Base-by-base conservation (phyloP, 2,888 invertebrate species). In the Poecilobothrus nobilitatus region DNA sequence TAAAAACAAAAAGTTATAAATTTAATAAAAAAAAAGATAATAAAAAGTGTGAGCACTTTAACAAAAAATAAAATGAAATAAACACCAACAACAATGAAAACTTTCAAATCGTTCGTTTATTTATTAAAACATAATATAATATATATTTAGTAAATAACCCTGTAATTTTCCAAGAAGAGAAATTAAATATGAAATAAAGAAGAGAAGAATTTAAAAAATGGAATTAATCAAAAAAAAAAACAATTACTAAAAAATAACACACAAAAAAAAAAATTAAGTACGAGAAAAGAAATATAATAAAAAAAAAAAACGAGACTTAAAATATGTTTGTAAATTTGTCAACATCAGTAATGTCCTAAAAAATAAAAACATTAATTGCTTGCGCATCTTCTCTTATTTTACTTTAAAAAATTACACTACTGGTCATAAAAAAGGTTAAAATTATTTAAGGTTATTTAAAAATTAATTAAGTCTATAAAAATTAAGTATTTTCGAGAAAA, bases 101-200 rank as follows among this genome's bases (percentile, higher is more conserved):
- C 8, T 34, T 37, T 37, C 9, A 37, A 37, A 37, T 27, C 5
- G 27, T 27, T 27, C 5, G 2, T n/a, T 27, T 27, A 4, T 27
- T 4, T 27, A 27, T 27, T 27, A 27, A 27, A 27, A 27, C 5
- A 27, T 27, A 4, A 4, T 27, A 27, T 27, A 27, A 27, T 27
- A 5, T 27, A 8, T 37, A 8, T 53, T 53, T 18, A n/a, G 18
- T 2, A 53, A 53, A 53, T 53, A 18, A 53, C 53, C 6, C 53
- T 53, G n/a, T 53, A 53, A 53, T 18, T 53, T 53, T 53, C 53
- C 53, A 53, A 53, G 53, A 53, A 53, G 53, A 18, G 53, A 53
- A 53, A 53, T 53, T 53, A 53, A 53, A 53, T 53, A 53, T 15
- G 15, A 53, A 53, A 53, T 53, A 53, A 53, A 53, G 15, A 53